Evolutionary conservation across 2,113 vertebrate species (phyloP).

Genomic region (Astatotilapia flaviijosephi): DNA sequence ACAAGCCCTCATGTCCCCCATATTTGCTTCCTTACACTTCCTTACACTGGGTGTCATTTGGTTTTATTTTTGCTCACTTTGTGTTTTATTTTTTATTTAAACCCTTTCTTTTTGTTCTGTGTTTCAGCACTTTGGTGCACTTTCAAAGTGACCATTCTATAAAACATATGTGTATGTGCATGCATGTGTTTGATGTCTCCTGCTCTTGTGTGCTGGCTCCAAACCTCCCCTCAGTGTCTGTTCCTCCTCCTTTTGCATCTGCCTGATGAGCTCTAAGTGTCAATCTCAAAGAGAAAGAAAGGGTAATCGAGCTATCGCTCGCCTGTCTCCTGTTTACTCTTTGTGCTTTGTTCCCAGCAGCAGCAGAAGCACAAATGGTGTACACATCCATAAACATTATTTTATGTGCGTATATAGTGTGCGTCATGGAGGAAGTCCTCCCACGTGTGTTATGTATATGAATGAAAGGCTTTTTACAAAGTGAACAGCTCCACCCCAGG

Average conservation of each 20-base stretch:
- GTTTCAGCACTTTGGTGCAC: background rate
- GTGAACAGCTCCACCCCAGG: conserved; percentile 24
- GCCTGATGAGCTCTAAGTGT: background rate
- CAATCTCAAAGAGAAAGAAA: background rate
- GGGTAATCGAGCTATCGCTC: background rate
- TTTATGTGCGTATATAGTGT: conserved; percentile 35
- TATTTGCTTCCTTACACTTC: background rate
- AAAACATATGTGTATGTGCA: background rate
- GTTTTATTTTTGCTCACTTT: background rate
- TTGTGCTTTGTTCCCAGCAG: background rate
- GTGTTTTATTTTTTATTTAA: background rate
- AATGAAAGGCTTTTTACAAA: conserved; percentile 56
- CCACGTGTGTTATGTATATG: conserved; percentile 42
- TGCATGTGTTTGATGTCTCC: background rate
- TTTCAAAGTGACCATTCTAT: background rate
- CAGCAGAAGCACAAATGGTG: conserved; percentile 30
- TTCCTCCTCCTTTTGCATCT: background rate
- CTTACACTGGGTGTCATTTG: background rate
- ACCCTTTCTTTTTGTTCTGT: background rate
- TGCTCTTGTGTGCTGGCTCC: background rate
- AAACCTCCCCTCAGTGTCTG: background rate
- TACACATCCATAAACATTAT: conserved; percentile 57
- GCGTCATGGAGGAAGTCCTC: conserved; percentile 58
- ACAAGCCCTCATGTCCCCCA: background rate
- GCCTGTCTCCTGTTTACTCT: background rate